phyloP scores from a whole-genome alignment of 2,888 invertebrate genomes.

The Eupithecia subumbrata region DNA sequence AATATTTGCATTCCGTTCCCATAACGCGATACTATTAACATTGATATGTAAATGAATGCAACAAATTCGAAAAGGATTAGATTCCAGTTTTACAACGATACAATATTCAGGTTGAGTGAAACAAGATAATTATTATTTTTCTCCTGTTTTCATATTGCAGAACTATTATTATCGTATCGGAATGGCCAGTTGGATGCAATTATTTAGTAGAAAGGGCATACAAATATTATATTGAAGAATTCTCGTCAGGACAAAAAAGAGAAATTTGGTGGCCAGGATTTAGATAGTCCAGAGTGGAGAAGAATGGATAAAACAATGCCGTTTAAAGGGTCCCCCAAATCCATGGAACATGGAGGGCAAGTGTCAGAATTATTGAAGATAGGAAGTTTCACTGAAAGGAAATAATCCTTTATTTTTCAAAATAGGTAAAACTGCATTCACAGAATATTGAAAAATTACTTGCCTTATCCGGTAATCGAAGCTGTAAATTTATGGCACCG shows the following conservation, averaged over 20 bases:
- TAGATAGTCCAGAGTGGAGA: not conserved
- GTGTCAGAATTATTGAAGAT: too few relatives aligned
- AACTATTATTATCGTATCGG: not conserved
- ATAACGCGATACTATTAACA: conserved; percentile 68
- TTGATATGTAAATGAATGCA: conserved; percentile 70
- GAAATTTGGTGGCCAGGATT: not conserved
- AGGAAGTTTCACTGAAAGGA: too few relatives aligned
- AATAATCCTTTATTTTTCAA: too few relatives aligned
- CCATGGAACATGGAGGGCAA: too few relatives aligned
- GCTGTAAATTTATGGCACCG: too few relatives aligned
- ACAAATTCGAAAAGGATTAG: conserved; percentile 65
- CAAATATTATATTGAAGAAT: not conserved
- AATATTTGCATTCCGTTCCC: conserved; percentile 66
- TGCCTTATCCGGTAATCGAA: too few relatives aligned
- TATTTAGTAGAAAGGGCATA: not conserved
- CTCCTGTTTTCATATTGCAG: not conserved
- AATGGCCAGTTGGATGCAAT: not conserved
- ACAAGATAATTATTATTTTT: conserved; percentile 9
- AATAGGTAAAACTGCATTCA: too few relatives aligned
- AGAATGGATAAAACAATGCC: not conserved
- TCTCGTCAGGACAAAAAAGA: not conserved
- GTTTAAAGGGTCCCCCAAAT: too few relatives aligned
- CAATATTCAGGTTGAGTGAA: conserved; percentile 33
- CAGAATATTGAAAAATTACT: too few relatives aligned
- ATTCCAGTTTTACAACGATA: conserved; percentile 54